These are phyloP conservation scores for Lithobius niger DNA, from an alignment of 1,140 invertebrate genomes.

Conservation along the genomic window DNA sequence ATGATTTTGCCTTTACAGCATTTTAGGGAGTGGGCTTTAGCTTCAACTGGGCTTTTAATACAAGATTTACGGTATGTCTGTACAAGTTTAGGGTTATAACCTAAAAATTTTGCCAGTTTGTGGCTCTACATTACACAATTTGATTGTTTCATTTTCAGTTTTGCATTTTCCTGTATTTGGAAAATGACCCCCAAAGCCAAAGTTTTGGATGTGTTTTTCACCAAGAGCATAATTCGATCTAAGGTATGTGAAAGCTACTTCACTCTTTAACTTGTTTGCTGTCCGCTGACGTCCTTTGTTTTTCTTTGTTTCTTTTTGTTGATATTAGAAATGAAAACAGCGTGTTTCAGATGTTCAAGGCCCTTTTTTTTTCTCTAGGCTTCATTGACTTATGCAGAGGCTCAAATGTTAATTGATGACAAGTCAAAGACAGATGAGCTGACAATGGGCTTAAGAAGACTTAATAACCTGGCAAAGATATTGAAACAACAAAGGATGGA, in stretches of 20 bases:
- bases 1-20: too few relatives aligned
- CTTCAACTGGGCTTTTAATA: too few relatives aligned
- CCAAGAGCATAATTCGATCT: conserved; percentile 80
- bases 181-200: conserved; percentile 72
- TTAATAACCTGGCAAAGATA: conserved; percentile 82
- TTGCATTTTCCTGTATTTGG: conserved; percentile 92
- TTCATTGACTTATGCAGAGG: conserved; percentile 91
- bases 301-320: background rate
- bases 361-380: conserved; percentile 41
- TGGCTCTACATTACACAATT: too few relatives aligned
- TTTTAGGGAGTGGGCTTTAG: too few relatives aligned
- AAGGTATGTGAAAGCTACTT: conserved; percentile 23
- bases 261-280: background rate
- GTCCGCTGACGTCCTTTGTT: background rate
- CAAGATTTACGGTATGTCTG: too few relatives aligned
- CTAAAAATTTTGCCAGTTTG: too few relatives aligned
- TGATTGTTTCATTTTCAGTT: too few relatives aligned
- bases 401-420: conserved; percentile 86
- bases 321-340: background rate
- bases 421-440: conserved; percentile 51
- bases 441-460: conserved; percentile 56
- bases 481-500: conserved; percentile 72
- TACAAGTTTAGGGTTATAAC: too few relatives aligned
- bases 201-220: conserved; percentile 65
- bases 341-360: conserved; percentile 4